Evolutionary conservation across 2,113 vertebrate species (phyloP), one percentile per base, ranked within the genome.

Genomic region (Sceloporus undulatus): DNA sequence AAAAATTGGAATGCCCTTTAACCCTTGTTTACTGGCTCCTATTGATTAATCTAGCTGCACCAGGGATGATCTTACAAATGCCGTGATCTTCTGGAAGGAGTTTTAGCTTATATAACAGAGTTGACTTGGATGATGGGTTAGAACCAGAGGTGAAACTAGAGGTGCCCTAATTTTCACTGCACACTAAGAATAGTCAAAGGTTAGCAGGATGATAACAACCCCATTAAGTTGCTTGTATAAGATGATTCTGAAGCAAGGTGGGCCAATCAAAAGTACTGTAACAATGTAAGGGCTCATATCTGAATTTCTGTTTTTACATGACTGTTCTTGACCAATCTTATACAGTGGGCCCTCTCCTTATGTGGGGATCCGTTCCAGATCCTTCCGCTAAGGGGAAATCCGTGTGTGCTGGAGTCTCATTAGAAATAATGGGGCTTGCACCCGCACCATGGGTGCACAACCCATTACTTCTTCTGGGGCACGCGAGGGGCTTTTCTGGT

Each of bases 121-220:
- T 91, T 89, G 23, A 52, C 82, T 4, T 13, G 83, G 7, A 7
- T 52, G 16, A 65, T 88, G 0, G 3, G 7, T 86, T 66, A 80
- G 80, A 48, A 81, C 56, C 86, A 27, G 87, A 88, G 92, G 89
- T 91, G 76, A 84, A n/a, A 80, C 29, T 2, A 91, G 27, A 0
- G 0, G 29, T n/a, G 5, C 88, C 14, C 8, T 59, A 10, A 59
- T 75, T 34, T 92, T 90, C 93, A 85, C 91, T 92, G 75, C 34
- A 90, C 84, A 91, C 91, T 91, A 91, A 91, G 90, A 90, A 80
- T 75, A 80, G 79, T 59, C 66, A 88, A 86, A 87, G 9, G 76
- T 68, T 78, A 40, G 86, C 89, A 68, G 87, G 86, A 86, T 91
- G 81, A 77, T 88, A 87, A 84, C 70, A 85, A 85, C 48, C 1